phyloP scores from a whole-genome alignment of 2,888 invertebrate species.

The Oscheius sp. region DNA sequence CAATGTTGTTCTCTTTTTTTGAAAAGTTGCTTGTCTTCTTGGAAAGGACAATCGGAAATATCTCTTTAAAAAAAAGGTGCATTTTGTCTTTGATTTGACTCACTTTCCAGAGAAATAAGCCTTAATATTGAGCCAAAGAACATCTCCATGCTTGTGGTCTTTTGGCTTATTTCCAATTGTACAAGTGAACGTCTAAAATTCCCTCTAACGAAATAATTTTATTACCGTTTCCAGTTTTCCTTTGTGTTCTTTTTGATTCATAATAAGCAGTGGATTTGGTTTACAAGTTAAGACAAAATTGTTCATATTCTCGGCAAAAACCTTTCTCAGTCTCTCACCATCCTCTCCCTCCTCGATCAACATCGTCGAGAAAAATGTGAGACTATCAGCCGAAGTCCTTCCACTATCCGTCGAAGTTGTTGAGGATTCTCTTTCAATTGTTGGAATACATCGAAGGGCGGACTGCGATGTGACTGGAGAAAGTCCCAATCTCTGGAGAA shows the following conservation, averaged over 20 bases:
- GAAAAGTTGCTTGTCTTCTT: conserved; percentile 13
- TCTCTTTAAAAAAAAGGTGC: not conserved
- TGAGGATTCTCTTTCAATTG: conserved; percentile 10
- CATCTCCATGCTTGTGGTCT: conserved; percentile 53
- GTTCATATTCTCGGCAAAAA: conserved; percentile 2
- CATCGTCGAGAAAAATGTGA: not conserved
- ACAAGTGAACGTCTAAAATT: conserved; percentile 46
- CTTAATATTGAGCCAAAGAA: conserved; percentile 64
- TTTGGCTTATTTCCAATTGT: conserved; percentile 51
- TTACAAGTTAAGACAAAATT: conserved; percentile 3
- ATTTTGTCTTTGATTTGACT: not conserved
- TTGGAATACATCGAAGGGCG: conserved; percentile 18
- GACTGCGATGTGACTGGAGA: conserved; percentile 17
- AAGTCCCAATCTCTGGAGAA: conserved; percentile 6
- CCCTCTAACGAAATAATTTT: not conserved
- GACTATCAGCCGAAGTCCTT: not conserved
- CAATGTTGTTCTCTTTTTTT: conserved; percentile 1
- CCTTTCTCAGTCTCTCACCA: too few relatives aligned
- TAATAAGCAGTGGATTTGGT: not conserved
- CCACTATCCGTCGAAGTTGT: conserved; percentile 13
- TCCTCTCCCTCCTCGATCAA: not conserved
- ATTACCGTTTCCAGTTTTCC: conserved; percentile 15
- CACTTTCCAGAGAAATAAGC: conserved; percentile 55
- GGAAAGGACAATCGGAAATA: conserved; percentile 7
- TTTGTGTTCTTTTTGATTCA: conserved; percentile 14